Evolutionary conservation across 2,113 vertebrate species (phyloP), one percentile per base, ranked within the genome.

Genomic region (Pavo muticus): DNA sequence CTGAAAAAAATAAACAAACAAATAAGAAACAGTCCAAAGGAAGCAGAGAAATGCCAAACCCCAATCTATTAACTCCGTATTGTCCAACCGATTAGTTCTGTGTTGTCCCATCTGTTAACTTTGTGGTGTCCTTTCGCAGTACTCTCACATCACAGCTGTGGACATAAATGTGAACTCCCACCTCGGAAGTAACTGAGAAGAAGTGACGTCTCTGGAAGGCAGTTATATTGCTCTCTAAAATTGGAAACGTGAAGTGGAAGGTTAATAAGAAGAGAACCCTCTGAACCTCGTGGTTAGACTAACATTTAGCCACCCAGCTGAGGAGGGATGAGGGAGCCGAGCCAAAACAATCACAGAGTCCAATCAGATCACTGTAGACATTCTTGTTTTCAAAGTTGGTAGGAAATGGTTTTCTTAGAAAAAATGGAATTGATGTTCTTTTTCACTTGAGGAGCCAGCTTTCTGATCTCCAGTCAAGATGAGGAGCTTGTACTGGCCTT

Each of bases 331-430:
- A 93, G 84, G 89, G 86, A 95, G 39, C 87, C 12, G 29, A 95
- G 96, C 95, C 96, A 97, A 95, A 97, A 96, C 93, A 83, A 80
- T 96, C 94, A 93, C 64, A 70, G 64, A 72, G 63, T 94, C 92
- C 92, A 91, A 4, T 90, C 81, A 73, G 95, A 94, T 95, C 88
- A 48, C 77, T 92, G 81, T 74, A 95, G 71, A 89, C 75, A 87
- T 93, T 94, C 81, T 64, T 91, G 78, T 96, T 95, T 96, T 96
- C 47, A n/a, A 70, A 97, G 90, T 83, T 96, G 83, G 73, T 95
- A 84, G 87, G 90, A 95, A 97, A 97, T 92, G 60, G 94, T 91
- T 97, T 97, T 86, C 93, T 91, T 79, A 50, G 67, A 71, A 87
- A 92, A 95, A 94, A 78, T 11, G 10, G 72, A 96, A 85, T 85